Evolutionary conservation across 2,888 invertebrate genomes (phyloP).

Genomic region (Timema cristinae): DNA sequence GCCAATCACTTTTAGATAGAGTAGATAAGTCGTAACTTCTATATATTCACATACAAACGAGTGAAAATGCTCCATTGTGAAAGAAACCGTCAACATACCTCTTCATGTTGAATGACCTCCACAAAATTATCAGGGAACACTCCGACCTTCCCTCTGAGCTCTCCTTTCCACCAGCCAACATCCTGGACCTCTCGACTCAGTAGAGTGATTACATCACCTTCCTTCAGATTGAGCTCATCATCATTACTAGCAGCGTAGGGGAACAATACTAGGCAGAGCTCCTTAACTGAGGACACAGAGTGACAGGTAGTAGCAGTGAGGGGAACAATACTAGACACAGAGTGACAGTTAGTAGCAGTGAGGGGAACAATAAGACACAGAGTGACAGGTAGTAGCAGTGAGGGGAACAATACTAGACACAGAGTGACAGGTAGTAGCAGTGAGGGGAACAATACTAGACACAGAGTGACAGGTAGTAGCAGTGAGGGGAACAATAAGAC

Average conservation of each 20-base stretch:
- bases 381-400: too few species aligned
- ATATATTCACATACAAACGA: too few species aligned
- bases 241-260: constrained; percentile 89
- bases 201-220: constrained; percentile 85
- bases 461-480: too few species aligned
- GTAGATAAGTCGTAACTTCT: not conserved
- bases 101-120: constrained; percentile 50
- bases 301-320: too few species aligned
- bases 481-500: too few species aligned
- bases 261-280: constrained; percentile 76
- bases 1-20: not conserved
- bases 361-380: too few species aligned
- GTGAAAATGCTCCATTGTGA: not conserved
- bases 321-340: too few species aligned
- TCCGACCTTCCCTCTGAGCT: constrained; percentile 81
- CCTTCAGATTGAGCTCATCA: constrained; percentile 85
- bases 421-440: too few species aligned
- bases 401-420: too few species aligned
- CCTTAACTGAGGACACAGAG: constrained; percentile 56
- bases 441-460: too few species aligned
- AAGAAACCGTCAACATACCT: constrained; percentile 14
- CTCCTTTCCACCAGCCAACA: constrained; percentile 97
- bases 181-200: constrained; percentile 86
- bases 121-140: constrained; percentile 99
- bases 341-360: too few species aligned